Evolutionary conservation across 2,888 invertebrate genomes (phyloP), one percentile per base, ranked within the genome.

Genomic region (Hololepta plana): DNA sequence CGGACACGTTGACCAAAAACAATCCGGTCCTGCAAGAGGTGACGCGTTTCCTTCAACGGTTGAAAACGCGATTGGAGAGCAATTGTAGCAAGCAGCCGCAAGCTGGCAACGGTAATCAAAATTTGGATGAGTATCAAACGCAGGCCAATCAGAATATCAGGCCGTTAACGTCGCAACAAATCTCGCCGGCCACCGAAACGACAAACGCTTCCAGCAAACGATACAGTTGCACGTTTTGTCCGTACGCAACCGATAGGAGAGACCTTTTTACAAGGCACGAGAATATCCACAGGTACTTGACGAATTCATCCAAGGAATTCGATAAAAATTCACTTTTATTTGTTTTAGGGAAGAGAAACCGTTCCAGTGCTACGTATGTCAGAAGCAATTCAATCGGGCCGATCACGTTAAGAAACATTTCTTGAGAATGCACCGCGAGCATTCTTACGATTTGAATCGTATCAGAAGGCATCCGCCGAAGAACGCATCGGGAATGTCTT

Each of bases 371-470:
- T 88, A 88, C 51, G 74, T 87, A 15, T 88, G 88, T 49, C 72
- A 77, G 49, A 87, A 88, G 54, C 84, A 87, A 51, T 90, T 90
- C 59, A 90, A 88, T 54, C 67, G 88, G 26, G 88, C 88, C 19
- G 88, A 90, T 54, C 88, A 90, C 50, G 88, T 90, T 23, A 90
- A 90, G 55, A 90, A 90, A 46, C 88, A 90, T 53, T 88, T 88
- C 45, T 59, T 85, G 37, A 64, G 88, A 38, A 88, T 90, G 82
- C 88, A 90, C 47, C 68, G 87, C 21, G 88, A 87, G 42, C 74
- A 84, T 48, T 73, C 74, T 2, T 90, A 88, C 50, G 87, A 88
- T 45, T 60, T 84, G 30, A 76, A 81, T 42, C 69, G 77, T 46
- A 84, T 84, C 43, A 61, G 81, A 30, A 64, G 72, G 35, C 65